Evolutionary conservation across 35 echinoderm and acorn worm species (phyloP).

Genomic region (Lytechinus variegatus): DNA sequence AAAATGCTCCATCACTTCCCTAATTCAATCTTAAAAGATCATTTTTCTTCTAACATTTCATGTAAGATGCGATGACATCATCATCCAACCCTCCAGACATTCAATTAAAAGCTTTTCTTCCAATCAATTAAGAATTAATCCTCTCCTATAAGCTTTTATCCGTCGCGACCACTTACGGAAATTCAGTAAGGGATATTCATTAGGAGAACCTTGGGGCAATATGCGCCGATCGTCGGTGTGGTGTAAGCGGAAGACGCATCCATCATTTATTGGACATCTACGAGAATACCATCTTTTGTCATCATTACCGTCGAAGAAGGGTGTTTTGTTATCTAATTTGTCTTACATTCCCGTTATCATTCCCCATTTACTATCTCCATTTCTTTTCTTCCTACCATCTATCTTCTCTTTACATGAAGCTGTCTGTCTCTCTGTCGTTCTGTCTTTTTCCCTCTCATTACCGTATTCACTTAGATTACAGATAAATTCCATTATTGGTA

Average conservation of each 20-base stretch:
- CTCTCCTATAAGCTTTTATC: neutral
- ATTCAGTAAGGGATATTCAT: constrained; percentile 6
- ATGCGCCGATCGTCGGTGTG: neutral
- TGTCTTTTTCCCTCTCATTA: neutral
- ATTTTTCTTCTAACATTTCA: neutral
- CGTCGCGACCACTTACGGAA: neutral
- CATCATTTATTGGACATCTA: neutral
- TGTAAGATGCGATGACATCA: neutral
- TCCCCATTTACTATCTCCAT: neutral
- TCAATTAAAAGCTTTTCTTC: constrained; percentile 20
- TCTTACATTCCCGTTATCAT: neutral
- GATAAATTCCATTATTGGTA: too few species aligned
- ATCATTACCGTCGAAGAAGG: neutral
- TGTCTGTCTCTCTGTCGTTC: neutral
- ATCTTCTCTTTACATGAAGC: too few species aligned
- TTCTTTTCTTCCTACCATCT: neutral
- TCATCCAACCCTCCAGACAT: neutral
- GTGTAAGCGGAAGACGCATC: neutral
- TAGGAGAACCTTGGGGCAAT: neutral
- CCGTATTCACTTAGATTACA: too few species aligned
- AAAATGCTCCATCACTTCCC: neutral
- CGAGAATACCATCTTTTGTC: neutral
- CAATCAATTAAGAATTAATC: constrained; percentile 20
- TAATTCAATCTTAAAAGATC: neutral
- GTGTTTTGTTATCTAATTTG: neutral